Base-by-base conservation (phyloP, 2,888 invertebrate genomes). In the Drosophila phalerata region DNA sequence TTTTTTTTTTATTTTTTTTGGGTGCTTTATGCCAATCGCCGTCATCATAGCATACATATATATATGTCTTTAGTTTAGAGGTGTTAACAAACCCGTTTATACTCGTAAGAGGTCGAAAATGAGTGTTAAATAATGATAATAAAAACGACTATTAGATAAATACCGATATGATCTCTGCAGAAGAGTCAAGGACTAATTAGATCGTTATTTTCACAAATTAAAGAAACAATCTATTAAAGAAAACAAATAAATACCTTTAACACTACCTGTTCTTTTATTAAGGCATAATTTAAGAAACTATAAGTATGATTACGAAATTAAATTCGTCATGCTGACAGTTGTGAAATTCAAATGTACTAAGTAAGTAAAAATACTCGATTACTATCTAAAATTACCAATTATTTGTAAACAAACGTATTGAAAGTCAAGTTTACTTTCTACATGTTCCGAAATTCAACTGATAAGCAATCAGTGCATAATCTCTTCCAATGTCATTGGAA, bases 81-180 rank as follows among this genome's bases (percentile, higher is more conserved):
- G 79, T 77, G 79, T 79, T 74, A 72, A 69, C 68, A 84, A 84
- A 84, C 86, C 71, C 66, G 86, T 84, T 84, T 77, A 60, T 48
- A 34, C 55, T 15, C 22, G 37, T 22, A 62, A 74, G 60, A 74
- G 74, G 51, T 63, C 69, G 49, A 74, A 74, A 64, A 48, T 51
- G 40, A 32, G 55, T 63, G 49, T 47, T 42, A 49, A 51, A 52
- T 69, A 70, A 70, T 45, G 47, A 69, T 65, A 48, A 65, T 58
- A 72, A 45, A 66, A 38, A 58, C 40, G 15, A 48, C 37, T 30
- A 53, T n/a, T 30, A 38, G 22, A 32, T 17, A 51, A 25, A 30
- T 40, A 15, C 13, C 10, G 19, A 56, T 17, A 25, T 52, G 43
- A 67, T 37, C 57, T 62, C 25, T 30, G 57, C 40, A 64, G 37